These are phyloP conservation scores for Myxocyprinus asiaticus DNA, from an alignment of 2,113 vertebrate genomes.

Conservation along the genomic window DNA sequence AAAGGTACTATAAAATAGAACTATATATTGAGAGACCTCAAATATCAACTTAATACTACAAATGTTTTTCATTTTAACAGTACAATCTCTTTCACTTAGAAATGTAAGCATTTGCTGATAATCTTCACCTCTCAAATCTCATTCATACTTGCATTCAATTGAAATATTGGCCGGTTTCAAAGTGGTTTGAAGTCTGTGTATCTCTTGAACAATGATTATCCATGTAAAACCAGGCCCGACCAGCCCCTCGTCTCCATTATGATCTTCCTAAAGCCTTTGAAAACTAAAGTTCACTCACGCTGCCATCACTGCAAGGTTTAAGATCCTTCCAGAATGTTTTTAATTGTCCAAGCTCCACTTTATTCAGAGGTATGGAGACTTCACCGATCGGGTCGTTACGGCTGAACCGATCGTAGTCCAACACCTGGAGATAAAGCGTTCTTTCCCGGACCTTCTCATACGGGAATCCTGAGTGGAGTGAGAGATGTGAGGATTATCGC, in stretches of 20 bases:
- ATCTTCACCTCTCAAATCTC: too few species aligned
- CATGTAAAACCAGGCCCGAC: too few species aligned
- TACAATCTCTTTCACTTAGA: too few species aligned
- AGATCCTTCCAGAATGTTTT: conserved; percentile 91
- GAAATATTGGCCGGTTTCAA: too few species aligned
- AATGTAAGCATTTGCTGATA: too few species aligned
- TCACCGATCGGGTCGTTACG: conserved; percentile 89
- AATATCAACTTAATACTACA: too few species aligned
- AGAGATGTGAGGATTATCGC: background rate
- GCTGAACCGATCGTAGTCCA: conserved; percentile 89
- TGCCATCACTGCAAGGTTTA: conserved; percentile 89
- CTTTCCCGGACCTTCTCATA: conserved; percentile 89
- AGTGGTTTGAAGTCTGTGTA: too few species aligned
- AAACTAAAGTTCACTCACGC: conserved; percentile 72
- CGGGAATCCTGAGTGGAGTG: conserved; percentile 78
- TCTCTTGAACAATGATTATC: too few species aligned
- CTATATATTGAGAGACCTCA: too few species aligned
- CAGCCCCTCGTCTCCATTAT: background rate
- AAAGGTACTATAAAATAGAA: background rate
- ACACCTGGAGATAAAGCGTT: conserved; percentile 84
- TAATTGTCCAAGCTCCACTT: conserved; percentile 88
- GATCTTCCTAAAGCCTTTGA: conserved; percentile 31
- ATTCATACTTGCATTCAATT: too few species aligned
- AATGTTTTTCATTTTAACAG: too few species aligned
- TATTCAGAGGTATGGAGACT: conserved; percentile 86